phyloP scores from a whole-genome alignment of 2,797 vertebrate genomes.

The Vultur gryphus region DNA sequence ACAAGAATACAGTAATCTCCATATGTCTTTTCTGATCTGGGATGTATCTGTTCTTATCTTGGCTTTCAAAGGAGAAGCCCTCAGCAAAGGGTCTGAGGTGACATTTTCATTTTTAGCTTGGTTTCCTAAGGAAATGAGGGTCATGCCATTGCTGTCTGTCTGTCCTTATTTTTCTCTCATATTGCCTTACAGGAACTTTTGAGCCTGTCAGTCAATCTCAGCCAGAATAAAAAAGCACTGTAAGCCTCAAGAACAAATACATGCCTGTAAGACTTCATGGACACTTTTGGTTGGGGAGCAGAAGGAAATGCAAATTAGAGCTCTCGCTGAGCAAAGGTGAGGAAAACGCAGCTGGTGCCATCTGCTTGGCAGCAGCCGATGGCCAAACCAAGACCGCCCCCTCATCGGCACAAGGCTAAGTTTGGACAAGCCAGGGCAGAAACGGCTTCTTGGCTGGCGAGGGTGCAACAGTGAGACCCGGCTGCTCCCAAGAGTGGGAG shows the following conservation, averaged over 20 bases:
- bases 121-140: conserved; percentile 56
- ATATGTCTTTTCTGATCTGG: not conserved
- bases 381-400: not conserved
- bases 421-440: not conserved
- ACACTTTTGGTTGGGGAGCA: not conserved
- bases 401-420: not conserved
- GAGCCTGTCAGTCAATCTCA: not conserved
- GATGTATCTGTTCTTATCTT: not conserved
- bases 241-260: not conserved
- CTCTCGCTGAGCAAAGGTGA: conserved; percentile 1
- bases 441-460: not conserved
- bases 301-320: not conserved
- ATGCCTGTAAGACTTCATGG: not conserved
- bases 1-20: not conserved
- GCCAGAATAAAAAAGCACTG: not conserved
- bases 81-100: conserved; percentile 43
- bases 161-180: conserved; percentile 32
- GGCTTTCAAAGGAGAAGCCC: conserved; percentile 17
- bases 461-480: not conserved
- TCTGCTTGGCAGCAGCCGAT: not conserved
- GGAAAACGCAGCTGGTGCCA: not conserved
- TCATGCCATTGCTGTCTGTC: conserved; percentile 35
- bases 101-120: conserved; percentile 49
- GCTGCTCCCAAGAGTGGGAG: not conserved
- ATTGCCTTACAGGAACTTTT: conserved; percentile 20